Base-by-base conservation (phyloP, 2,113 vertebrate species). In the Lophochroa leadbeateri region DNA sequence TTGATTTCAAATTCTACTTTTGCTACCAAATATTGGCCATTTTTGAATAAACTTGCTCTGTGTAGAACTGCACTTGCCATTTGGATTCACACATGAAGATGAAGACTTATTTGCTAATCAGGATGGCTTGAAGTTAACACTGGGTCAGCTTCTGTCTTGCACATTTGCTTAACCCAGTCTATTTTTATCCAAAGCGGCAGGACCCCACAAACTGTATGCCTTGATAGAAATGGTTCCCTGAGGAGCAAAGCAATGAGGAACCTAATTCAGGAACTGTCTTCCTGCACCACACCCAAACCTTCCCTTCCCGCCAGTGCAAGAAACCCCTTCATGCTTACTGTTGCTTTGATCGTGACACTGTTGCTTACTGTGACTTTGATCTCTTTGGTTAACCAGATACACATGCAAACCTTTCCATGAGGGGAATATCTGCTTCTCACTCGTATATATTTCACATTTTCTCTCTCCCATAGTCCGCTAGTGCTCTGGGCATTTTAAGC, bases 191-290 rank as follows among this genome's bases (percentile, higher is more conserved):
- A 55, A 79, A 95, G 47, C 19, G 35, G 33, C 15, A 35, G 49
- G 28, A 55, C 20, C 8, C 24, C 39, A 14, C 17, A 47, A 65
- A 49, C 24, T 11, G 7, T 61, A 39, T 46, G 5, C 13, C 61
- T 70, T 0, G 0, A 46, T 7, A 49, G 24, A 75, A 79, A 21
- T 28, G 16, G 17, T 35, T 84, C 31, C 20, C 33, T 24, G 44
- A 74, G 41, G 46, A 86, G 9, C 31, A 86, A 13, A 70, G 37
- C 28, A 67, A 12, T 16, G 17, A 68, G 37, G 12, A 71, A 35
- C 6, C 3, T 0, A 2, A 63, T 18, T 33, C 25, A 37, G 49
- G 53, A 52, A 10, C 50, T 44, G 9, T 11, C 8, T 79, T 86
- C 47, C 57, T 64, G 23, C 31, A 46, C 17, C 64, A 7, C 1